Conservation (phyloP, 2,797 vertebrate genomes). For the Miopithecus talapoin region DNA sequence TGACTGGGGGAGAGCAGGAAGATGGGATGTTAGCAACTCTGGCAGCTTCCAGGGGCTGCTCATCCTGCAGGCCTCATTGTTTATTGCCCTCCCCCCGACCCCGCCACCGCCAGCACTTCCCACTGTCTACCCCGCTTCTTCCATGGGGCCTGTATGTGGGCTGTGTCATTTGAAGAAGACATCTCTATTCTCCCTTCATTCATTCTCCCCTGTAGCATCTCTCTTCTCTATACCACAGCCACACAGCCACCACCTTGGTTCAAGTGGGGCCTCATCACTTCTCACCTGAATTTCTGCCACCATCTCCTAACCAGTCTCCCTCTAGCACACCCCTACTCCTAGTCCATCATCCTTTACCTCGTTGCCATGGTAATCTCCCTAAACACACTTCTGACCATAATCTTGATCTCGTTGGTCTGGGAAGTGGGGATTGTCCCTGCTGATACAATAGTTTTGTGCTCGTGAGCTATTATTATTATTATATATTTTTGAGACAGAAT, state of each 20-base stretch:
- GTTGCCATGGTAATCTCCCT: background rate
- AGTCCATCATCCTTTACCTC: conserved; percentile 33
- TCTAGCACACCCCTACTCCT: background rate
- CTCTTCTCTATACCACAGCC: background rate
- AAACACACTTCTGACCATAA: conserved; percentile 1
- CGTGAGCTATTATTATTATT: background rate
- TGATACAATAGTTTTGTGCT: background rate
- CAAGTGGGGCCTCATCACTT: background rate
- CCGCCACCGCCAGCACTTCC: background rate
- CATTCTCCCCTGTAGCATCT: background rate
- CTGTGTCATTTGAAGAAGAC: background rate
- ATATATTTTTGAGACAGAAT: background rate
- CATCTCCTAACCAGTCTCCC: background rate
- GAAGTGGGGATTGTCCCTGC: background rate
- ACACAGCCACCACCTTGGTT: background rate
- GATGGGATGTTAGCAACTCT: background rate
- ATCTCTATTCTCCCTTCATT: background rate
- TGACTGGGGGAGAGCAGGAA: background rate
- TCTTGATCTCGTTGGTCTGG: conserved; percentile 36
- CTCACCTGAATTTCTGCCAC: background rate
- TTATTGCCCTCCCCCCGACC: background rate
- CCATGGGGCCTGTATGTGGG: background rate
- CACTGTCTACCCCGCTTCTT: background rate
- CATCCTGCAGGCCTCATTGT: background rate
- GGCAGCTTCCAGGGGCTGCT: conserved; percentile 6